Percentiles rank a stretch among this genome's conserved stretches.
Evolutionary conservation across 2,113 vertebrate species (phyloP).

Genomic region (Rhinogobius similis): DNA sequence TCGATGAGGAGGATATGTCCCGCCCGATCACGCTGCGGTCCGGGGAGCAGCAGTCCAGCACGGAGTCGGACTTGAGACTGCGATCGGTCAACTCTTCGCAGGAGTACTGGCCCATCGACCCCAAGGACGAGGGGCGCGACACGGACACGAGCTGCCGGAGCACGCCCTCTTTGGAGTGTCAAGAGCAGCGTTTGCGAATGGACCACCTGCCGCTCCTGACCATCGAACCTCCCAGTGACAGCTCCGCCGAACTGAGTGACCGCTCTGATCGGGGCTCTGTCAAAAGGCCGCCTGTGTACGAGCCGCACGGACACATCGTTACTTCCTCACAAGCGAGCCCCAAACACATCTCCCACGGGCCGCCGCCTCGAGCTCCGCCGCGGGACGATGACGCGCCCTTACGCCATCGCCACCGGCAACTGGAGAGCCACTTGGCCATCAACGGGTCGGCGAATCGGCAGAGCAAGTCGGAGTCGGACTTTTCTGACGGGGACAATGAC

Average conservation of each 20-base stretch:
- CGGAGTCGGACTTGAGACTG: conserved; percentile 85
- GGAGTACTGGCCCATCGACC: conserved; percentile 91
- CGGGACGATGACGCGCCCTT: conserved; percentile 85
- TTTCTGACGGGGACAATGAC: conserved; percentile 97
- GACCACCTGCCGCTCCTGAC: conserved; percentile 92
- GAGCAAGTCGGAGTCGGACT: conserved; percentile 95
- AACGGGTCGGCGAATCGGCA: conserved; percentile 93
- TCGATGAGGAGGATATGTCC: conserved; percentile 94
- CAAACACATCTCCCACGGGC: conserved; percentile 85
- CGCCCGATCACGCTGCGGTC: conserved; percentile 84
- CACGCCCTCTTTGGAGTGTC: conserved; percentile 89
- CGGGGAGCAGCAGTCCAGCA: conserved; percentile 84
- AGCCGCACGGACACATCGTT: conserved; percentile 77
- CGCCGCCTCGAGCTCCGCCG: conserved; percentile 80
- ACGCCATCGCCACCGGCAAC: conserved; percentile 84
- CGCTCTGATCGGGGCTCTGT: conserved; percentile 86
- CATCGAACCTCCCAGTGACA: conserved; percentile 94
- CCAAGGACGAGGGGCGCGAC: conserved; percentile 87
- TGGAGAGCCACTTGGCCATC: conserved; percentile 90
- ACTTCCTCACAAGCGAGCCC: conserved; percentile 87
- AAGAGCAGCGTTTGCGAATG: conserved; percentile 85
- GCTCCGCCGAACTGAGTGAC: conserved; percentile 89
- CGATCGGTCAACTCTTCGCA: conserved; percentile 83
- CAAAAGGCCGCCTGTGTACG: conserved; percentile 83
- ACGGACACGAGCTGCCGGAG: conserved; percentile 91